A percentile compares a stretch with the other conserved stretches of the same genome.
Evolutionary conservation across 2,888 invertebrate genomes (phyloP).

Genomic region (Tinea trinotella): DNA sequence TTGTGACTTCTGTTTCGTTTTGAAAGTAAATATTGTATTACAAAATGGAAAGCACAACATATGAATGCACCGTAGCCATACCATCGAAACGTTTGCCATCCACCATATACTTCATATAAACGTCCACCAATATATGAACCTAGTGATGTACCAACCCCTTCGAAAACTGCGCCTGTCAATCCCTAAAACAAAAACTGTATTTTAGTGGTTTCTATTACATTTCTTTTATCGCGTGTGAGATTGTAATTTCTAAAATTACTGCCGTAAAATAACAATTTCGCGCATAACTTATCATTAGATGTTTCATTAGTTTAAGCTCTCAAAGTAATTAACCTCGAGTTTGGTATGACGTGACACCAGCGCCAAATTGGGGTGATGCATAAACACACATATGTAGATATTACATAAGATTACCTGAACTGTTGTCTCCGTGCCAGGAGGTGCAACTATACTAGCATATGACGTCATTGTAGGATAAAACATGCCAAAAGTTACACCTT

Average conservation of each 20-base stretch:
- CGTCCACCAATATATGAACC: constrained; percentile 86
- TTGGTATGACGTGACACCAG: too few relatives aligned
- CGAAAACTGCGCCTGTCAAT: constrained; percentile 88
- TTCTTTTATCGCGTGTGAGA: too few relatives aligned
- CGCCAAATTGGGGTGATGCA: background rate
- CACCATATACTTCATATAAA: constrained; percentile 76
- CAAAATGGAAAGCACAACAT: constrained; percentile 71
- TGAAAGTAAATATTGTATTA: constrained; percentile 49
- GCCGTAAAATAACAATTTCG: background rate
- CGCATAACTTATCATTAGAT: background rate
- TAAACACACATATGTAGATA: constrained; percentile 22
- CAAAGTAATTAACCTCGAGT: background rate
- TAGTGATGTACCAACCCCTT: constrained; percentile 86
- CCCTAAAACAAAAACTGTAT: constrained; percentile 68
- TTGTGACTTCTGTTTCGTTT: background rate
- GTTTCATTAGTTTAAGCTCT: background rate
- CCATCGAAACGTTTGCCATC: constrained; percentile 77
- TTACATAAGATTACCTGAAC: constrained; percentile 74
- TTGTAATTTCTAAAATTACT: too few relatives aligned
- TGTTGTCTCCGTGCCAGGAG: constrained; percentile 88
- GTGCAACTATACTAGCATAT: constrained; percentile 87
- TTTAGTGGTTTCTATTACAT: too few relatives aligned
- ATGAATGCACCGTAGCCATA: constrained; percentile 80
- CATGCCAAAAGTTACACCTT: constrained; percentile 91
- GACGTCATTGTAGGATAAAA: constrained; percentile 92